Conservation (phyloP, 2,888 invertebrate genomes). For the Epistrophe grossulariae region DNA sequence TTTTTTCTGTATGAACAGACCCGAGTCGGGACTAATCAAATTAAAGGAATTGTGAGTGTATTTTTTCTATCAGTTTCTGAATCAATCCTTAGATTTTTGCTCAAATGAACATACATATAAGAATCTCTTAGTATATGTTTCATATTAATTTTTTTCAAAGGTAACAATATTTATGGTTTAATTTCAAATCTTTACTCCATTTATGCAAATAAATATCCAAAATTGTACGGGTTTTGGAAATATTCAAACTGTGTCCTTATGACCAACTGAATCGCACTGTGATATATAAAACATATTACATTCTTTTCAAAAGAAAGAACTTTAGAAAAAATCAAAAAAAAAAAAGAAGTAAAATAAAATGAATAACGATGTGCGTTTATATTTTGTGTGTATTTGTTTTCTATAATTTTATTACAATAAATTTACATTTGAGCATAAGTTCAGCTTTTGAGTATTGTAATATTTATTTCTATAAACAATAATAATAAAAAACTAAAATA, state of each 20-base stretch:
- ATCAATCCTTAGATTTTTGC: too few relatives aligned
- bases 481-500: not conserved
- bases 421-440: constrained; percentile 70
- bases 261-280: not conserved
- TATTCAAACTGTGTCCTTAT: constrained; percentile 60
- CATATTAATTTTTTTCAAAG: not conserved
- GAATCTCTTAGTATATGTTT: not conserved
- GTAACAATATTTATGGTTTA: not conserved
- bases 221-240: not conserved
- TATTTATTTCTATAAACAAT: constrained; percentile 57
- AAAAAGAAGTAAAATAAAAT: constrained; percentile 2
- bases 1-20: too few relatives aligned
- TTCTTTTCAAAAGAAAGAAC: constrained; percentile 42
- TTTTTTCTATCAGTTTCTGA: too few relatives aligned
- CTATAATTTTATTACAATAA: constrained; percentile 50
- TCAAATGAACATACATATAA: not conserved
- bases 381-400: constrained; percentile 48
- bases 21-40: too few relatives aligned
- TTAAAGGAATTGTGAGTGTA: too few relatives aligned
- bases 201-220: not conserved
- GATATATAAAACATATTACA: not conserved
- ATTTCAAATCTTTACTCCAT: not conserved
- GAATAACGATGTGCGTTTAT: constrained; percentile 11
- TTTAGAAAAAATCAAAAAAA: constrained; percentile 1
- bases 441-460: constrained; percentile 65